A percentile compares a stretch with the other conserved stretches of the same genome.
phyloP scores from a whole-genome alignment of 2,888 invertebrate species.

The Drosophila hamatofila region DNA sequence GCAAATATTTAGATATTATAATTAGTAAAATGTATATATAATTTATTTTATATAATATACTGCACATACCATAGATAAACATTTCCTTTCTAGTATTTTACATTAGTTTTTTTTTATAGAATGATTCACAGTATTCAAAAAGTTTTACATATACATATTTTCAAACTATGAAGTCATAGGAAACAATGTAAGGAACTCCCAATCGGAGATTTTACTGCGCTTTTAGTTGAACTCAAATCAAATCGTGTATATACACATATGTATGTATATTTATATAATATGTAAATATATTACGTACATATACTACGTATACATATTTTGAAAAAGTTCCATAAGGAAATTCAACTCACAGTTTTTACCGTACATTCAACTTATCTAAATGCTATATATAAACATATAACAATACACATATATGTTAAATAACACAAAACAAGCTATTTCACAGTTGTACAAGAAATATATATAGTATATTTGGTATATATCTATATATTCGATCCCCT shows the following conservation, averaged over 20 bases:
- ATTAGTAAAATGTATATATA: too few relatives aligned
- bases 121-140: neutral
- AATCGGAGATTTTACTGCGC: too few relatives aligned
- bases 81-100: neutral
- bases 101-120: neutral
- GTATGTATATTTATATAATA: neutral
- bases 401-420: conserved; percentile 34
- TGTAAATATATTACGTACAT: neutral
- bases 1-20: too few relatives aligned
- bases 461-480: too few relatives aligned
- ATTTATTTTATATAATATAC: too few relatives aligned
- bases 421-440: conserved; percentile 21
- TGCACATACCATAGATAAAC: too few relatives aligned
- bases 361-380: conserved; percentile 17
- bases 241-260: neutral
- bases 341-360: conserved; percentile 19
- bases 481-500: conserved; percentile 18
- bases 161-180: too few relatives aligned
- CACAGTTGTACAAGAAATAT: too few relatives aligned
- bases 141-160: neutral
- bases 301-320: neutral
- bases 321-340: neutral
- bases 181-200: too few relatives aligned
- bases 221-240: neutral
- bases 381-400: neutral